These are phyloP conservation scores for Yponomeuta malinellus DNA, from an alignment of 2,888 invertebrate genomes.

Conservation along the genomic window DNA sequence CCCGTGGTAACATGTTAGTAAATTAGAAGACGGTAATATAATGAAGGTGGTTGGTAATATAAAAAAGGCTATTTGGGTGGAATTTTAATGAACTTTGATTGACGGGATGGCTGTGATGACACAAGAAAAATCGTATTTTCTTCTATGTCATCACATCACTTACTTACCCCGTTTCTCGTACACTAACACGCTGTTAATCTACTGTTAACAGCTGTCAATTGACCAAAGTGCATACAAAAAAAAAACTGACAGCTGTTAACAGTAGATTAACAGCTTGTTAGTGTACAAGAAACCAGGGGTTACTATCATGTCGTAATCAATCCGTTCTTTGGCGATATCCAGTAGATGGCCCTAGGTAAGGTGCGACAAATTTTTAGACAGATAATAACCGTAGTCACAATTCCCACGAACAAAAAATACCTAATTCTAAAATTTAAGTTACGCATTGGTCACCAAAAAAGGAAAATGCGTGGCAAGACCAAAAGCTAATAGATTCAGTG, in stretches of 20 bases:
- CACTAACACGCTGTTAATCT: no score
- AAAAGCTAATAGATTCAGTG: slow-evolving; percentile 11
- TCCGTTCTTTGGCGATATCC: no score
- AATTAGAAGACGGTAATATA: slow-evolving; percentile 28
- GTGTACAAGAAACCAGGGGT: no score
- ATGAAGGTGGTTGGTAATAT: background rate
- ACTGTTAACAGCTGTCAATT: no score
- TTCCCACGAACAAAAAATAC: background rate
- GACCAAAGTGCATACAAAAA: no score
- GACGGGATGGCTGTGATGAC: background rate
- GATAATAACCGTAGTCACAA: background rate
- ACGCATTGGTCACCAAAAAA: slow-evolving; percentile 30
- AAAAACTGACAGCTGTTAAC: no score
- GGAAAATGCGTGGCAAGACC: slow-evolving; percentile 46
- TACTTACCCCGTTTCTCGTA: no score
- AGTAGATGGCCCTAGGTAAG: no score
- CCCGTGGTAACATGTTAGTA: slow-evolving; percentile 43
- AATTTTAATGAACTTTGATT: background rate
- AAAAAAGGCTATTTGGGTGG: background rate
- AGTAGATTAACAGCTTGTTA: no score
- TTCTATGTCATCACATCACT: background rate
- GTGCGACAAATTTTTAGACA: no score
- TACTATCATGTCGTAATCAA: no score
- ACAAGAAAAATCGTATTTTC: background rate
- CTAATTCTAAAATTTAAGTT: slow-evolving; percentile 10